Conservation (phyloP, 2,888 invertebrate species). For the Drosophila aldrichi region DNA sequence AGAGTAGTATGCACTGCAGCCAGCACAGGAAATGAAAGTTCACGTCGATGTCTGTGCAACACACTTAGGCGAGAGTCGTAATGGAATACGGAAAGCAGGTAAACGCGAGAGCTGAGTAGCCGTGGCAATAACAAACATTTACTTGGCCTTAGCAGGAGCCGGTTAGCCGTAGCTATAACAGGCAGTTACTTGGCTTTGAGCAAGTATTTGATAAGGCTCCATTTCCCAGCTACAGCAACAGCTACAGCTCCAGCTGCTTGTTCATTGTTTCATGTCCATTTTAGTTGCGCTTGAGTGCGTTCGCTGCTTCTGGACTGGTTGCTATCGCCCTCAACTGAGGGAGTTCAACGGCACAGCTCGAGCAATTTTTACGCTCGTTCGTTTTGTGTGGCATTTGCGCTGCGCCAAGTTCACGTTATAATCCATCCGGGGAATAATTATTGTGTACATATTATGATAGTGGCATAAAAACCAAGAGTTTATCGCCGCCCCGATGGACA, state of each 20-base stretch:
- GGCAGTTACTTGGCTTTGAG: conserved; percentile 32
- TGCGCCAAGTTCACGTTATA: conserved; percentile 69
- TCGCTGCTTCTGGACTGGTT: conserved; percentile 1
- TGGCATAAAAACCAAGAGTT: conserved; percentile 65
- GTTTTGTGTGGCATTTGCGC: conserved; percentile 47
- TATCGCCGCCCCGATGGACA: conserved; percentile 65
- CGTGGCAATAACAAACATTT: conserved; percentile 16
- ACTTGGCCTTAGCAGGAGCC: conserved; percentile 22
- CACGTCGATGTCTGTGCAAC: conserved; percentile 3
- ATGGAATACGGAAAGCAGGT: conserved; percentile 1
- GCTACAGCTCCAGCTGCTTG: conserved; percentile 5
- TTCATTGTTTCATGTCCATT: conserved; percentile 58
- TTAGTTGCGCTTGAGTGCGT: conserved; percentile 56
- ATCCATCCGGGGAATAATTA: conserved; percentile 80
- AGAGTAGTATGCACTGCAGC: conserved; percentile 26
- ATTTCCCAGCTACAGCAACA: conserved; percentile 17
- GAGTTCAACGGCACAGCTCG: conserved; percentile 62
- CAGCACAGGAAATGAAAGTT: conserved; percentile 46
- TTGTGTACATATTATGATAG: conserved; percentile 81
- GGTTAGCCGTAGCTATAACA: conserved; percentile 8
- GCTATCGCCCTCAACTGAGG: conserved; percentile 29
- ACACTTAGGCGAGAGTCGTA: neutral
- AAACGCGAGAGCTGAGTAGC: neutral
- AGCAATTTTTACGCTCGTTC: conserved; percentile 56
- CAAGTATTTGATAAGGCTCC: conserved; percentile 53